phyloP scores from a whole-genome alignment of 2,888 invertebrate genomes.

The Aplocera efformata region DNA sequence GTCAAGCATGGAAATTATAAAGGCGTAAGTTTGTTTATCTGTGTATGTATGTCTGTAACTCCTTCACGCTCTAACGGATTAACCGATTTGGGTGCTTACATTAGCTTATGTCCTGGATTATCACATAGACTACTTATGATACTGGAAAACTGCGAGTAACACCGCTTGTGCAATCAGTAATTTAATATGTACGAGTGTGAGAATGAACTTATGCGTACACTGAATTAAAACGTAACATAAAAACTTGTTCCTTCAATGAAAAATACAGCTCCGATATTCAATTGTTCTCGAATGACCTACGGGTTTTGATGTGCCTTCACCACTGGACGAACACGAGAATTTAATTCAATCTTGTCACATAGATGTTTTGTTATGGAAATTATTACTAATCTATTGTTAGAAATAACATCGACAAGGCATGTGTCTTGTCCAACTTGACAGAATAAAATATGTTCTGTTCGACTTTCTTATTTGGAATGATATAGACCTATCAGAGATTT shows the following conservation, averaged over 20 bases:
- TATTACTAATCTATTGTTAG: conserved; percentile 40
- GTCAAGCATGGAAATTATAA: no score
- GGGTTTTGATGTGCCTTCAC: conserved; percentile 55
- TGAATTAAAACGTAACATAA: conserved; percentile 50
- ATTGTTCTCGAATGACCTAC: conserved; percentile 66
- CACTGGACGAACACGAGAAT: conserved; percentile 57
- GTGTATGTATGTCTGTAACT: no score
- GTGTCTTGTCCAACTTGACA: conserved; percentile 28
- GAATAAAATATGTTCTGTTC: conserved; percentile 12
- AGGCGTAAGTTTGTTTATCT: no score
- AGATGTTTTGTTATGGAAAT: conserved; percentile 52
- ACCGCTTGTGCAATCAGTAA: no score
- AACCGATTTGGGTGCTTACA: no score
- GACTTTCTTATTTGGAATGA: conserved; percentile 11
- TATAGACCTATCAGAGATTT: no score
- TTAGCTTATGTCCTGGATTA: no score
- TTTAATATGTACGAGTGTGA: no score
- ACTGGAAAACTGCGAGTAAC: no score
- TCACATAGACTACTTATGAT: no score
- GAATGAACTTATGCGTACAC: no score
- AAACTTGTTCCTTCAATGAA: conserved; percentile 39
- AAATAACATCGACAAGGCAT: conserved; percentile 26
- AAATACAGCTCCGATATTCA: conserved; percentile 33
- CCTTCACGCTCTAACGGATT: no score
- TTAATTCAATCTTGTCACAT: conserved; percentile 66